Evolutionary conservation across 2,888 invertebrate genomes (phyloP), one percentile per base, ranked within the genome.

Genomic region (Ommatoiulus sabulosus): DNA sequence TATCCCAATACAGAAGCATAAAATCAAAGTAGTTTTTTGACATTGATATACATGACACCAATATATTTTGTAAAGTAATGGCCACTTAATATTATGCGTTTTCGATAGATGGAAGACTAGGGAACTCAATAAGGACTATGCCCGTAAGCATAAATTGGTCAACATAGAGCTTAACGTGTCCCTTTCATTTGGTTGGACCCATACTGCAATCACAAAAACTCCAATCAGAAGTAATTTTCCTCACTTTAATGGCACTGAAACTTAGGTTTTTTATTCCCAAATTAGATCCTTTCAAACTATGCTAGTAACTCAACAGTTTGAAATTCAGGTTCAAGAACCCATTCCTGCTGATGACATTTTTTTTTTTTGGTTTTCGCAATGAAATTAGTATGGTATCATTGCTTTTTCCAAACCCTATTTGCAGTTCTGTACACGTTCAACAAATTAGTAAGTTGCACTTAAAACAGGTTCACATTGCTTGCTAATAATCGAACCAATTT

Each of bases 111-210:
- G 80, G 80, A 80, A 80, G 80, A 80, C 80, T 80, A 80, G 35
- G 80, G 80, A 80, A 80, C 80, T 35, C 3, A 15, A 80, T 80
- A 80, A 80, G 35, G 35, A 80, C 80, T 80, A 80, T 80, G 80
- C 15, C 35, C 35, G 35, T 80, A 80, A 80, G 80, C 80, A 35
- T 10, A 24, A 80, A 10, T 80, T 80, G 80, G 80, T 80, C 80
- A 80, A 35, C 80, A 80, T 80, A 80, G 52, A 52, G 35, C 80
- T 80, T 15, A 72, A 80, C 80, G 20, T 35, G 80, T 80, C 80
- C 80, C 80, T 15, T 80, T 80, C 80, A 80, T 80, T 80, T 80
- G 12, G 80, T 80, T 80, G 80, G 80, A 80, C 80, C 80, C 80
- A 80, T 80, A 15, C 35, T 12, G 80, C 80, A 80, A 80, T 80